Conservation (phyloP, 2,113 vertebrate genomes). For the Chinchilla lanigera region DNA sequence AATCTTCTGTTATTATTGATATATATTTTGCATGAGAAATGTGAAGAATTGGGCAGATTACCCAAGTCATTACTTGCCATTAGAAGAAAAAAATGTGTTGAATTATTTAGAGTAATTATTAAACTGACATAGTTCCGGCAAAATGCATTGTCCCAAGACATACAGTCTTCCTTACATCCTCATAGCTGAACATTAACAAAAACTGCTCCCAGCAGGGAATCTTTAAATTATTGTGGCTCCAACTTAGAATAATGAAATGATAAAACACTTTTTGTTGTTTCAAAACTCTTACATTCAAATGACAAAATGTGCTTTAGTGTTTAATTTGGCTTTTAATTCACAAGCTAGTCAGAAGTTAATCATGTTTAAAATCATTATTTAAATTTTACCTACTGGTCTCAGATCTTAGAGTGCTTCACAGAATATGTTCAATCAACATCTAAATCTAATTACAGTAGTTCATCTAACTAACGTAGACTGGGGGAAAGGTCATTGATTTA, state of each 20-base stretch:
- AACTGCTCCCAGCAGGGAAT: background rate
- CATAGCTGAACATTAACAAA: background rate
- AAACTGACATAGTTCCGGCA: conserved; percentile 38
- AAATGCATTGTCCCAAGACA: conserved; percentile 27
- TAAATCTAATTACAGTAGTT: conserved; percentile 55
- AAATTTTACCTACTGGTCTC: background rate
- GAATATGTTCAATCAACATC: conserved; percentile 7
- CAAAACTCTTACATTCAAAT: background rate
- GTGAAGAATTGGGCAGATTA: conserved; percentile 34
- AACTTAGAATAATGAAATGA: conserved; percentile 7
- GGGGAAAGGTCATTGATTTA: conserved; percentile 23
- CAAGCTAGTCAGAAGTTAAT: conserved; percentile 5
- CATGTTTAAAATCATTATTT: conserved; percentile 51
- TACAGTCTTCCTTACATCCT: background rate
- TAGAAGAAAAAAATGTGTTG: conserved; percentile 44
- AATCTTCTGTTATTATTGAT: background rate
- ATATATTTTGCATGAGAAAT: conserved; percentile 30
- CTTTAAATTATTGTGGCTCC: conserved; percentile 27
- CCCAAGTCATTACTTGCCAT: background rate
- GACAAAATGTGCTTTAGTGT: background rate
- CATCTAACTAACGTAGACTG: conserved; percentile 20
- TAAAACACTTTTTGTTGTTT: background rate
- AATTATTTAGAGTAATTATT: conserved; percentile 26
- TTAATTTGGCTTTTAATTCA: conserved; percentile 29
- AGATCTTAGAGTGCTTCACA: background rate